Percentiles rank a stretch among this genome's conserved stretches.
These are phyloP conservation scores for Anas platyrhynchos DNA, from an alignment of 2,113 vertebrate species.

Conservation along the genomic window DNA sequence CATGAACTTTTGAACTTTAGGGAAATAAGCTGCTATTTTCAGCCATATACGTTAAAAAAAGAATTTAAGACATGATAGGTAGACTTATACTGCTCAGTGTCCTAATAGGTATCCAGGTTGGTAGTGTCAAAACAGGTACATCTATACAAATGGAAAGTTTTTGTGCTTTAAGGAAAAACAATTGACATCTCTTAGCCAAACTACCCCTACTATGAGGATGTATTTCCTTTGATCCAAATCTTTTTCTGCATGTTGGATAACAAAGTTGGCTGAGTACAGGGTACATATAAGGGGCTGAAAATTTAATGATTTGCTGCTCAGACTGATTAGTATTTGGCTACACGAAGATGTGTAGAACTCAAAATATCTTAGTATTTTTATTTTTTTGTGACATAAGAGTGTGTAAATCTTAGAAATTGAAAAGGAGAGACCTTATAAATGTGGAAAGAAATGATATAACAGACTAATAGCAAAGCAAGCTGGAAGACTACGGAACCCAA, in stretches of 20 bases:
- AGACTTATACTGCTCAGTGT: neutral
- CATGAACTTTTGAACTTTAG: neutral
- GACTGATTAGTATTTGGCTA: neutral
- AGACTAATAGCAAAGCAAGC: neutral
- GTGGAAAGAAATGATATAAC: neutral
- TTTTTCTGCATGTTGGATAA: neutral
- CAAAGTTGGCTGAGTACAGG: neutral
- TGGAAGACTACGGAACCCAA: neutral
- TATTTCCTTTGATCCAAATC: neutral
- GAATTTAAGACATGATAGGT: neutral
- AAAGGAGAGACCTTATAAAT: neutral
- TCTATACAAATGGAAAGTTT: neutral
- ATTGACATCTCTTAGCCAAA: neutral
- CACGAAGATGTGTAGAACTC: neutral
- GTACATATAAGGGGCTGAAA: neutral
- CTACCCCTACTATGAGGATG: neutral
- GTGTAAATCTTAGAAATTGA: fast-evolving
- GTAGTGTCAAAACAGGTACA: neutral
- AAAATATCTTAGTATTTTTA: neutral
- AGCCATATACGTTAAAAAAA: neutral
- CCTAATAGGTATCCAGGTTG: neutral
- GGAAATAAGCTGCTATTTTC: neutral
- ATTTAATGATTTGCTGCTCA: neutral
- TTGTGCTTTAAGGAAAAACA: neutral
- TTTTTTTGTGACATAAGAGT: neutral